phyloP scores from a whole-genome alignment of 2,113 vertebrate species.

The Aspiorhynchus laticeps region DNA sequence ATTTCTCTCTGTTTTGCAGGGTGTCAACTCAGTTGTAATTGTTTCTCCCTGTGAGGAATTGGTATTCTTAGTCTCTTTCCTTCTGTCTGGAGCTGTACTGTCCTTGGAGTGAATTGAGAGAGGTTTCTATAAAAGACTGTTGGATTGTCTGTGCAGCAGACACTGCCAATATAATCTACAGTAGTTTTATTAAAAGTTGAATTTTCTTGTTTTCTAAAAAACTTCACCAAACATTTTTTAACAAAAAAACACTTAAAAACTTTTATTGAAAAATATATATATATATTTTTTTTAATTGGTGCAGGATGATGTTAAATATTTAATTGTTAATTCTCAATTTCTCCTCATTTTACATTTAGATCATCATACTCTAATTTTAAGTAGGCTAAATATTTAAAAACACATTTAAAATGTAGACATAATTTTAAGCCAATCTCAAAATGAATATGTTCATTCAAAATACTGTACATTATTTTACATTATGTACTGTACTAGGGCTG shows the following conservation, averaged over 20 bases:
- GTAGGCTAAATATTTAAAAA: neutral
- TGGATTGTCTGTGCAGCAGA: neutral
- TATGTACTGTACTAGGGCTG: neutral
- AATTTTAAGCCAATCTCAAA: neutral
- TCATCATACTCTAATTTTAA: neutral
- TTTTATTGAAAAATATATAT: too few species aligned
- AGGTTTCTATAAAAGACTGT: neutral
- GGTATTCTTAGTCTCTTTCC: neutral
- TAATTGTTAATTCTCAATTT: neutral
- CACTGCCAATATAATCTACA: neutral
- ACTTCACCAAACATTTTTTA: neutral
- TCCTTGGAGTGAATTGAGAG: neutral
- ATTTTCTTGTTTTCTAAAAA: neutral
- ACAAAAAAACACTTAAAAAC: neutral
- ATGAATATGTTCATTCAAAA: neutral
- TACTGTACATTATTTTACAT: neutral
- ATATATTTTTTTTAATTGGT: too few species aligned
- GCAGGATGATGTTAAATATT: too few species aligned
- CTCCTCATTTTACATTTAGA: neutral
- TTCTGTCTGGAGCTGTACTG: neutral
- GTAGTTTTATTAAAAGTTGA: neutral
- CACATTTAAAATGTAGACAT: too few species aligned
- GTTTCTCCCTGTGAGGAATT: constrained; percentile 10
- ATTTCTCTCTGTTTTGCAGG: neutral
- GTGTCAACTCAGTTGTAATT: neutral